Evolutionary conservation across 2,888 invertebrate genomes (phyloP), one percentile per base, ranked within the genome.

Genomic region (Tachina grossa): DNA sequence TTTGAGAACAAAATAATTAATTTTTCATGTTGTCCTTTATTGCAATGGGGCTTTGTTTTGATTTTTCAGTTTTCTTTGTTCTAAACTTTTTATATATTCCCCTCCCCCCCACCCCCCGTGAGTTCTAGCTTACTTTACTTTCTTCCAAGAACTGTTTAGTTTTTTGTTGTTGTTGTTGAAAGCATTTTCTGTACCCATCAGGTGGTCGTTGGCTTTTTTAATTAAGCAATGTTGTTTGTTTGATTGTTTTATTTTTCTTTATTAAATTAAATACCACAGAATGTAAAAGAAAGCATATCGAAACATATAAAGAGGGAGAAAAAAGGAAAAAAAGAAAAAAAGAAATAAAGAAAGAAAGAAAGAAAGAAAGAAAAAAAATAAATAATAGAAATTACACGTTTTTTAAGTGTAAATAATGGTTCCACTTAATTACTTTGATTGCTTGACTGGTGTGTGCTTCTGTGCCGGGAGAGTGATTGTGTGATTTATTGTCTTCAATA

Each of bases 361-460:
- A 16, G n/a, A 66, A 2, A 43, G 49, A 63, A 55, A 49, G 39
- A 16, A 81, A 31, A 31, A n/a, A n/a, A n/a, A n/a, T n/a, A n/a
- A 75, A 75, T 78, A 31, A 75, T 41, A 65, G 53, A 74, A 83
- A 79, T 83, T 79, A 79, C 83, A 85, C 75, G 78, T 79, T 85
- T 82, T 72, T 85, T 85, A 85, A 85, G 83, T 85, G 85, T 79
- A 85, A 85, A 83, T 85, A 85, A 83, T 85, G 85, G 85, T 85
- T 85, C 82, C 79, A 83, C 85, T 85, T 85, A 85, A 85, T 85
- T 85, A 85, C 85, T 85, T 71, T 79, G 85, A 79, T 83, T 85
- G 76, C 71, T 55, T 63, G 55, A 19, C 13, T 66, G 57, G 31
- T 31, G 31, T 31, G 31, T 31, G 31, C 31, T 31, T 31, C 1